Percentiles rank a stretch among this genome's conserved stretches.
Conservation (phyloP, 2,888 invertebrate species). For the Reticulitermes lucifugus region DNA sequence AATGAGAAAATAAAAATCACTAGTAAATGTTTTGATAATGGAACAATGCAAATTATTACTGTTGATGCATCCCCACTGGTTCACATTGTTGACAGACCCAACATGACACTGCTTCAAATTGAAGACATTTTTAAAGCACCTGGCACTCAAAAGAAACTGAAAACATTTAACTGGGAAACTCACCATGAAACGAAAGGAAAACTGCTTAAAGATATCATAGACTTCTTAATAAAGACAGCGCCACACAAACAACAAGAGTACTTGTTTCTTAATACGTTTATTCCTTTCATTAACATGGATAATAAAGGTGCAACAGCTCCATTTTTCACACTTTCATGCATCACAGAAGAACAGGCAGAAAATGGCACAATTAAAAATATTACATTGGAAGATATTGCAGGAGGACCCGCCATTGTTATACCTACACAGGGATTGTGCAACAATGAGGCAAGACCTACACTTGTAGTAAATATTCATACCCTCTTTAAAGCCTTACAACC, state of each 20-base stretch:
- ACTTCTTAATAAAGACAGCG: not conserved
- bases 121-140: not conserved
- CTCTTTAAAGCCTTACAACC: slow-evolving; percentile 25
- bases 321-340: not conserved
- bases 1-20: not conserved
- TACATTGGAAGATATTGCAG: not conserved
- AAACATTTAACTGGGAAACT: slow-evolving; percentile 13
- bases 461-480: not conserved
- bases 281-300: not conserved
- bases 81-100: not conserved
- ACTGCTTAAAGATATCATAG: not conserved
- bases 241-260: not conserved
- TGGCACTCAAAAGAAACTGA: slow-evolving; percentile 12
- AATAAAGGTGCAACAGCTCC: not conserved
- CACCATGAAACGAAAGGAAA: slow-evolving; percentile 5
- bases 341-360: not conserved
- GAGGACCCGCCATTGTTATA: not conserved
- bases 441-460: slow-evolving; percentile 9
- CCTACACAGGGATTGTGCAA: not conserved
- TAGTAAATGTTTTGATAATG: slow-evolving; percentile 12
- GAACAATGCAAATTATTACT: not conserved
- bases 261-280: not conserved
- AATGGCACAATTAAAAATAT: not conserved
- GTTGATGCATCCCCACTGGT: not conserved
- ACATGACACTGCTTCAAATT: not conserved